Evolutionary conservation across 2,888 invertebrate species (phyloP), one percentile per base, ranked within the genome.

Genomic region (Papilio demoleus): DNA sequence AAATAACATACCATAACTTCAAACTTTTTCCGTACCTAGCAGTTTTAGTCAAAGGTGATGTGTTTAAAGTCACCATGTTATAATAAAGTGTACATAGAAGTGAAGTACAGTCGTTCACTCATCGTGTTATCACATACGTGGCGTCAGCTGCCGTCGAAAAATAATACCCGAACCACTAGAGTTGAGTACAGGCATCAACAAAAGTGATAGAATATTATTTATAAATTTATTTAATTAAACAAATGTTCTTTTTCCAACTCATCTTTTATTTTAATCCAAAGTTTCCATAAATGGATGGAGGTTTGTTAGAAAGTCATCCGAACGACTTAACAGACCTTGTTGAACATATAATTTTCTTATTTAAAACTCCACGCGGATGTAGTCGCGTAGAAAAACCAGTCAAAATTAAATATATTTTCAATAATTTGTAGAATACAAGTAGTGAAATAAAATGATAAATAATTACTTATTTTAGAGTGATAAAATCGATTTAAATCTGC

Each of bases 111-210:
- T 27, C 66, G 64, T 36, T 40, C 59, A 65, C 40, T 68, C 42
- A 27, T 61, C 59, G 34, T 69, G 68, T 69, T 69, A 65, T 69
- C 60, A 65, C 68, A 69, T 69, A 47, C 53, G 63, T 65, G 53
- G 65, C 42, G 65, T 69, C 53, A 59, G 61, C 65, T 69, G 68
- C 68, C 38, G 68, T 69, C 65, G 65, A 69, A 69, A 69, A 69
- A 69, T 69, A 69, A 69, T 65, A 69, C 40, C 60, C 60, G 68
- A 65, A 69, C 68, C 68, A 69, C 68, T 69, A 65, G 59, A 68
- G 50, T 31, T 11, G 14, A 5, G 68, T 69, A 69, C 68, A 69
- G 34, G 0, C 60, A 24, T 17, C 9, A 14, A 53, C 68, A 53
- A 22, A 69, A 65, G 27, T 59, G 31, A 31, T 53, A 67, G 2